phyloP scores from a whole-genome alignment of 2,888 invertebrate species.

The Augochlorella aurata region DNA sequence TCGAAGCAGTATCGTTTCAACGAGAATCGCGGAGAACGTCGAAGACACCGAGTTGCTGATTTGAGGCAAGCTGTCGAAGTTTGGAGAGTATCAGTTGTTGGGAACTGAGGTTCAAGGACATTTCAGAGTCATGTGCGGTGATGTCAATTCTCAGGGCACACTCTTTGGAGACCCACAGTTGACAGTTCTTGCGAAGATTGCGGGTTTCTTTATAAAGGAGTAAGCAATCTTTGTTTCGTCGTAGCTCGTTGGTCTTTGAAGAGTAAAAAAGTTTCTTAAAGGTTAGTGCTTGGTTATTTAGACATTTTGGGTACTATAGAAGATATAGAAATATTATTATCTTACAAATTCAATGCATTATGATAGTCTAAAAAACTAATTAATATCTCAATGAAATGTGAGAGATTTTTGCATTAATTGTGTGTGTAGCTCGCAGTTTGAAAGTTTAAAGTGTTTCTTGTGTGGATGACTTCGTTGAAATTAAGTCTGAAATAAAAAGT shows the following conservation, averaged over 20 bases:
- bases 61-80: no score
- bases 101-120: background rate
- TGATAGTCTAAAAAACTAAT: background rate
- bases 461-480: no score
- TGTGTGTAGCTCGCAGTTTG: background rate
- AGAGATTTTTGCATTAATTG: background rate
- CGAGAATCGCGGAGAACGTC: background rate
- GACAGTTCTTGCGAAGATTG: background rate
- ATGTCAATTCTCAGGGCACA: no score
- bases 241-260: background rate
- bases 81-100: background rate
- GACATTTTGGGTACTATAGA: background rate
- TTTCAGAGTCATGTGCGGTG: background rate
- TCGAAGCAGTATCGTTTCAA: background rate
- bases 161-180: background rate
- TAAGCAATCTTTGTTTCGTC: background rate
- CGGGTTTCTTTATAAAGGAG: background rate
- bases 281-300: background rate
- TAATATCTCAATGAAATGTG: background rate
- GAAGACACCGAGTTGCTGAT: no score
- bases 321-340: background rate
- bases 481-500: no score
- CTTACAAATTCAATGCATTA: background rate
- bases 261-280: background rate
- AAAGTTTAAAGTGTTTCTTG: background rate